Evolutionary conservation across 2,888 invertebrate genomes (phyloP).

Genomic region (Drosophila barbarae): DNA sequence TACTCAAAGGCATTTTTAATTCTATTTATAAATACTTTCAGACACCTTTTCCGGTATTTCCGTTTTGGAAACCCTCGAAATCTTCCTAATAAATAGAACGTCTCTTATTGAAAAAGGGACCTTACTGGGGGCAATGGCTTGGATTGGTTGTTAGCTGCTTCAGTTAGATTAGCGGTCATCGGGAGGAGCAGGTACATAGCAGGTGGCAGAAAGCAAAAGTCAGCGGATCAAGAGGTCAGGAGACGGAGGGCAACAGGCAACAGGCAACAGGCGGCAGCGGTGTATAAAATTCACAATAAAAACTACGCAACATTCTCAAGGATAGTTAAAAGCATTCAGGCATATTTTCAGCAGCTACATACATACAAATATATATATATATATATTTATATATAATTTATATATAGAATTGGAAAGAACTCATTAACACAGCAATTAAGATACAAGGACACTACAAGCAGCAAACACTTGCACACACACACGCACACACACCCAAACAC

Average conservation of each 20-base stretch:
- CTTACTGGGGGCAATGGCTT: not conserved
- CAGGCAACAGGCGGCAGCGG: slow-evolving; percentile 21
- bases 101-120: not conserved
- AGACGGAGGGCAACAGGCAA: slow-evolving; percentile 23
- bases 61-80: not conserved
- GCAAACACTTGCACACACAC: slow-evolving; percentile 14
- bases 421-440: slow-evolving; percentile 9
- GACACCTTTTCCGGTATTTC: not conserved
- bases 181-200: slow-evolving; percentile 13
- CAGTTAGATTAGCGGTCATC: not conserved
- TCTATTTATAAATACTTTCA: not conserved
- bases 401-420: slow-evolving; percentile 5
- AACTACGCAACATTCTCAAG: slow-evolving; percentile 24
- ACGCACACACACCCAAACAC: slow-evolving; percentile 21
- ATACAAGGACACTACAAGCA: slow-evolving; percentile 37
- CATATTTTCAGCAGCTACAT: slow-evolving; percentile 11
- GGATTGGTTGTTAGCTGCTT: slow-evolving; percentile 18
- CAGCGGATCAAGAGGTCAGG: slow-evolving; percentile 12
- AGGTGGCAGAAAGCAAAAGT: not conserved
- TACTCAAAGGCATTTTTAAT: not conserved
- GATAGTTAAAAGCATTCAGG: slow-evolving; percentile 11
- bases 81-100: not conserved
- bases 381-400: slow-evolving; percentile 3
- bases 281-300: slow-evolving; percentile 9
- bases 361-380: slow-evolving; percentile 6